Base-by-base conservation (phyloP, 2,113 vertebrate genomes). In the Alligator mississippiensis region DNA sequence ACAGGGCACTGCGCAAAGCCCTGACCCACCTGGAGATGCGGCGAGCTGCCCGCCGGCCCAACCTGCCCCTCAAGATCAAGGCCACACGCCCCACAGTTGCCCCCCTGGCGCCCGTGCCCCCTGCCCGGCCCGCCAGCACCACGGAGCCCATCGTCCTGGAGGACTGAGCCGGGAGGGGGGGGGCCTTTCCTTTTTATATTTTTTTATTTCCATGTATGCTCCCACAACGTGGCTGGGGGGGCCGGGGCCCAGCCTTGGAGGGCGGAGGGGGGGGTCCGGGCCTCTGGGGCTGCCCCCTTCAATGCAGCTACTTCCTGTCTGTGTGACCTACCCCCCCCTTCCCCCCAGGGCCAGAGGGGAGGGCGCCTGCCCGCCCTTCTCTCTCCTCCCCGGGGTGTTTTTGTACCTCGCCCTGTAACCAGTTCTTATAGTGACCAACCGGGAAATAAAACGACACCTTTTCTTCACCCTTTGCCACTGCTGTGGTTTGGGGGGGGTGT, bases 71-170 rank as follows among this genome's bases (percentile, higher is more conserved):
- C 90, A 98, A 98, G 92, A 98, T 99, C 97, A 99, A 99, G 97
- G 89, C 97, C 10, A 97, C 97, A 1, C 97, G 98, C 27, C 98
- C 98, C 1, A 80, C 93, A 38, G 94, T 96, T 59, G 89, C 97
- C 72, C 90, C 96, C 34, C 90, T 96, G 3, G 85, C 95, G 21
- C 88, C 98, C 17, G 95, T 98, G 22, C 79, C 98, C 79, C 94
- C 98, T 85, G 95, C 98, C 60, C 97, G 98, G 70, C 98, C 98
- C 82, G 98, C 98, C 97, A 99, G 98, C 97, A 99, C 98, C 98
- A 99, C 96, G n/a, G 99, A 99, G 92, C 98, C 99, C 94, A 99
- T 99, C n/a, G 98, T 99, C 92, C 98, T 99, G 97, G 99, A 99
- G 97, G 99, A 99, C 95, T 99, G 97, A 99, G 90, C 64, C 30